Evolutionary conservation across 2,888 invertebrate genomes (phyloP).

Genomic region (Nemapogon koenigi): DNA sequence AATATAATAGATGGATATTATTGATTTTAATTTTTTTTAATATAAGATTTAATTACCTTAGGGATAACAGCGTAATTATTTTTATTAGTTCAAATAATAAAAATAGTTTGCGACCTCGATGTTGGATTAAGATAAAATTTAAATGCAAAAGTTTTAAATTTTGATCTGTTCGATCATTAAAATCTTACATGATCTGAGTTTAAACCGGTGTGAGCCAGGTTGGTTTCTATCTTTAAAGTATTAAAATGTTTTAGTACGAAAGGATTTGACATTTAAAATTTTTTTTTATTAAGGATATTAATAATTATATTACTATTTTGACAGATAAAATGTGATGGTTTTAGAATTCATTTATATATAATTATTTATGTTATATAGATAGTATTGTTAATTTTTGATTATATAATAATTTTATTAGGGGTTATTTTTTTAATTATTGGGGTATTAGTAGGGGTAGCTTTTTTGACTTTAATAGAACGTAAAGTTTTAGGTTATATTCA

Average conservation of each 20-base stretch:
- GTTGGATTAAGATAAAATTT: slow-evolving; percentile 81
- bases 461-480: slow-evolving; percentile 76
- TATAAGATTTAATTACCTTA: slow-evolving; percentile 8
- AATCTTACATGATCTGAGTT: slow-evolving; percentile 89
- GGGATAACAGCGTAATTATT: slow-evolving; percentile 79
- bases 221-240: slow-evolving; percentile 79
- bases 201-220: slow-evolving; percentile 86
- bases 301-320: slow-evolving; percentile 58
- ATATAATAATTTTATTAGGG: slow-evolving; percentile 40
- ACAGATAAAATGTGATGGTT: slow-evolving; percentile 73
- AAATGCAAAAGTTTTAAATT: slow-evolving; percentile 71
- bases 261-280: slow-evolving; percentile 71
- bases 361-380: slow-evolving; percentile 59
- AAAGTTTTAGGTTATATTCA: slow-evolving; percentile 76
- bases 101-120: slow-evolving; percentile 86
- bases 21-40: slow-evolving; percentile 7
- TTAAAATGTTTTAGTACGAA: slow-evolving; percentile 76
- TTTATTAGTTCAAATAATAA: slow-evolving; percentile 76
- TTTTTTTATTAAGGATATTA: slow-evolving; percentile 40
- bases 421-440: slow-evolving; percentile 63
- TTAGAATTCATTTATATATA: slow-evolving; percentile 71
- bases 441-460: slow-evolving; percentile 70
- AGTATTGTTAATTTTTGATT: slow-evolving; percentile 59
- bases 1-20: slow-evolving; percentile 3
- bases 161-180: slow-evolving; percentile 85